Conservation (phyloP, 2,113 vertebrate species). For the Callionymus lyra region DNA sequence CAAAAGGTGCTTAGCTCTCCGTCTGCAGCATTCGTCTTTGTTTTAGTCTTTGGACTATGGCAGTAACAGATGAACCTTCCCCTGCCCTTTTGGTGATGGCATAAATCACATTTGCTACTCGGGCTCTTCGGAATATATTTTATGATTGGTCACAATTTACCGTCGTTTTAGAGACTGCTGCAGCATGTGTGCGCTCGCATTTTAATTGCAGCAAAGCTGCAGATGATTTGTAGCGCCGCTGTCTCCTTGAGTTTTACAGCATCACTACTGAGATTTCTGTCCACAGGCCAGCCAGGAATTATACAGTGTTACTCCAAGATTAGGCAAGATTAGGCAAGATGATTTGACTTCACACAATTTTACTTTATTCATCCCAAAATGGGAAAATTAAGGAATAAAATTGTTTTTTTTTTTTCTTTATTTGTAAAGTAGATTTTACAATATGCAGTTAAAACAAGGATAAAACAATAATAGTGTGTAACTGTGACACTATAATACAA, state of each 20-base stretch:
- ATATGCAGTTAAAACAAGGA: too few relatives aligned
- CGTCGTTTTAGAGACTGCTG: conserved; percentile 16
- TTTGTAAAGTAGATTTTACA: too few relatives aligned
- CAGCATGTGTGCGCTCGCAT: conserved; percentile 9
- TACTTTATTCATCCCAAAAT: too few relatives aligned
- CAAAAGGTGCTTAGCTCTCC: too few relatives aligned
- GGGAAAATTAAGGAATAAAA: too few relatives aligned
- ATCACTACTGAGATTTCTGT: conserved; percentile 41
- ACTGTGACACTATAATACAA: too few relatives aligned
- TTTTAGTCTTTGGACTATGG: too few relatives aligned
- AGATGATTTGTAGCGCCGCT: conserved; percentile 44
- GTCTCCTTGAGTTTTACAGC: conserved; percentile 45
- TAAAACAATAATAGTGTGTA: too few relatives aligned
- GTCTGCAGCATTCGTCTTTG: too few relatives aligned
- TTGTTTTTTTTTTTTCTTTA: too few relatives aligned
- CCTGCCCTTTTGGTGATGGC: conserved; percentile 9
- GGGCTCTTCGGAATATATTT: conserved; percentile 31
- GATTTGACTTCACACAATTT: too few relatives aligned
- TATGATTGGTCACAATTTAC: conserved; percentile 37
- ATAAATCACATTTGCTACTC: conserved; percentile 33
- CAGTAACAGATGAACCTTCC: background rate
- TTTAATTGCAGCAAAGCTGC: conserved; percentile 34
- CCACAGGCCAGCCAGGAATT: conserved; percentile 27
- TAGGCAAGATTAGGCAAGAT: too few relatives aligned
- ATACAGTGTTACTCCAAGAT: conserved; percentile 24